Percentiles rank a stretch among this genome's conserved stretches.
phyloP scores from a whole-genome alignment of 2,113 vertebrate species.

The Felis catus region F.catus_Fca126_mat1.0 CM031424.1:74767001-74767500 shows the following conservation, averaged over 20 bases:
- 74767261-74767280: neutral
- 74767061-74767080: neutral
- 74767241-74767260: neutral
- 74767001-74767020: neutral
- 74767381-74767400: neutral
- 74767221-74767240: constrained; percentile 25
- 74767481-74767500: fast-evolving
- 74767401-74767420: neutral
- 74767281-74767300: neutral
- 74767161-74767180: neutral
- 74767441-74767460: neutral
- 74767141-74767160: neutral
- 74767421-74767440: neutral
- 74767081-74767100: neutral
- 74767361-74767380: neutral
- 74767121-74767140: neutral
- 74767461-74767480: neutral
- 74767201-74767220: neutral
- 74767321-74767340: neutral
- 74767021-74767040: neutral
- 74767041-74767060: neutral
- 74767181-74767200: neutral
- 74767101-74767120: neutral
- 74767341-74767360: neutral
- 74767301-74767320: neutral